phyloP scores from a whole-genome alignment of 1,140 invertebrate genomes.

The Apis florea region DNA sequence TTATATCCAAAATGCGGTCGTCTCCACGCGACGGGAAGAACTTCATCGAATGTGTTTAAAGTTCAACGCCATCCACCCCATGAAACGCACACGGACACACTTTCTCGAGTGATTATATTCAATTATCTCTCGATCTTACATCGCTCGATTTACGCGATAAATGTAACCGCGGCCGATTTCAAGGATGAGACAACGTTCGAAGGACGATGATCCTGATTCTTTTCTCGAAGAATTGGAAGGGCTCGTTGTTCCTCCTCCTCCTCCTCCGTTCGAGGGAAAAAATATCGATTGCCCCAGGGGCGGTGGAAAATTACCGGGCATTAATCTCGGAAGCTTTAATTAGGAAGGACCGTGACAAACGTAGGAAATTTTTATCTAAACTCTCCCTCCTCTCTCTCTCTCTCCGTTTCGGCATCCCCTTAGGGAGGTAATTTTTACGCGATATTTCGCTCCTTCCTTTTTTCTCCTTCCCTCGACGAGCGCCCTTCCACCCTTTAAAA shows the following conservation, averaged over 20 bases:
- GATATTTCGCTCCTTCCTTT: conserved; percentile 41
- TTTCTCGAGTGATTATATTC: too few species aligned
- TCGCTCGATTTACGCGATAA: too few species aligned
- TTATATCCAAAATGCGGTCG: conserved; percentile 58
- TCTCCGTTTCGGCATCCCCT: conserved; percentile 24
- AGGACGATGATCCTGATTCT: not conserved
- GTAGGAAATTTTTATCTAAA: conserved; percentile 68
- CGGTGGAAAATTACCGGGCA: conserved; percentile 51
- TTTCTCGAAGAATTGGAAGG: too few species aligned
- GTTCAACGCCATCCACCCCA: too few species aligned
- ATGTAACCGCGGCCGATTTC: too few species aligned
- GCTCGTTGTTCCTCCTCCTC: not conserved
- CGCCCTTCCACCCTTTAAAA: conserved; percentile 22
- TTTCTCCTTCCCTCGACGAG: not conserved
- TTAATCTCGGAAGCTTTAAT: conserved; percentile 65
- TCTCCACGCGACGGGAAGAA: conserved; percentile 23
- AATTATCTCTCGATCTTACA: too few species aligned
- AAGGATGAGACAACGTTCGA: not conserved
- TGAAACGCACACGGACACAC: too few species aligned
- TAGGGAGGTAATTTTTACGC: conserved; percentile 60
- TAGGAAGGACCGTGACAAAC: conserved; percentile 64
- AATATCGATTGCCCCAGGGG: conserved; percentile 38
- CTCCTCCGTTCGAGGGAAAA: conserved; percentile 11
- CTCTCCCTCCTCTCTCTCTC: conserved; percentile 16
- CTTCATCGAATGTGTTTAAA: conserved; percentile 22